phyloP scores from a whole-genome alignment of 1,140 invertebrate species.

The Mizuhopecten yessoensis region DNA sequence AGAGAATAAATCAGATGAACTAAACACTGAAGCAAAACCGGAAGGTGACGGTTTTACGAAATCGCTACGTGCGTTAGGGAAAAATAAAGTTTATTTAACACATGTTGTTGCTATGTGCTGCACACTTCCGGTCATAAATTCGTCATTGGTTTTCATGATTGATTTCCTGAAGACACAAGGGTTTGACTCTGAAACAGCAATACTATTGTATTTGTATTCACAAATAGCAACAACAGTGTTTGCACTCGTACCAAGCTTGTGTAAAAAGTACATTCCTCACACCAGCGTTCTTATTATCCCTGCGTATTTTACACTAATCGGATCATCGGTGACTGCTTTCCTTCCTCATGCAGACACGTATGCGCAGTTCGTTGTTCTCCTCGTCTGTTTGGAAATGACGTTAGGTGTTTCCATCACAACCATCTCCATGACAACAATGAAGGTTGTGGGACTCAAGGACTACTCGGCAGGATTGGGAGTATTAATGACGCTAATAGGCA shows the following conservation, averaged over 20 bases:
- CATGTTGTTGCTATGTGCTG: background rate
- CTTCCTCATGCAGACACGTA: background rate
- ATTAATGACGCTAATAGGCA: background rate
- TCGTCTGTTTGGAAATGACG: background rate
- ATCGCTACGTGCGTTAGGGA: background rate
- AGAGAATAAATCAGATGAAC: background rate
- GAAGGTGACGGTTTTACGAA: background rate
- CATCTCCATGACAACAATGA: background rate
- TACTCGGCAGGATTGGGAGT: slow-evolving; percentile 43
- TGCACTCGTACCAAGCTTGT: slow-evolving; percentile 9
- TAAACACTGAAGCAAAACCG: background rate
- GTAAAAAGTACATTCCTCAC: slow-evolving; percentile 7
- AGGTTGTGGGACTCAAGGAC: slow-evolving; percentile 40
- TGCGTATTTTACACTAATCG: background rate
- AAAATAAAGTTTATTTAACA: slow-evolving; percentile 20
- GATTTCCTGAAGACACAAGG: slow-evolving; percentile 43
- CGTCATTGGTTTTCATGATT: slow-evolving; percentile 44
- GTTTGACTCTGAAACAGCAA: background rate
- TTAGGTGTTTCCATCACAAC: slow-evolving; percentile 20
- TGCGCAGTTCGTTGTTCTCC: background rate
- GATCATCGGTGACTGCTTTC: background rate
- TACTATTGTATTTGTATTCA: background rate
- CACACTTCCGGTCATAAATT: background rate
- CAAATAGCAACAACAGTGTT: background rate
- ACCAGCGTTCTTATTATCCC: background rate